Percentiles rank a stretch among this genome's conserved stretches.
phyloP scores from a whole-genome alignment of 2,797 vertebrate species.

The Onychomys arenicola region DNA sequence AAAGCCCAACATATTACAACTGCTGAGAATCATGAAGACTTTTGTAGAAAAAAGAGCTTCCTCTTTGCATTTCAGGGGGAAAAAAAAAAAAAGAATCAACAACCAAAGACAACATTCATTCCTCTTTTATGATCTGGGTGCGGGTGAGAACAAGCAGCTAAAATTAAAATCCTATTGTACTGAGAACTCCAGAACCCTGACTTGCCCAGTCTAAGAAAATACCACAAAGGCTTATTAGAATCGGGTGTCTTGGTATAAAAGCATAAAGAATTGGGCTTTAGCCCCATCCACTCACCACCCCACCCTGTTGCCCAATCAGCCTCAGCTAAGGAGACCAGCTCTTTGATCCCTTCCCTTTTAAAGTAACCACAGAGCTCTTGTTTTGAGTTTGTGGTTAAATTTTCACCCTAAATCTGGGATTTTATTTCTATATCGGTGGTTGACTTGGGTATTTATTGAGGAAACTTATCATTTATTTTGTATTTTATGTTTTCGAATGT shows the following conservation, averaged over 20 bases:
- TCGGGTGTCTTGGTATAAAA: slow-evolving; percentile 67
- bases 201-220: slow-evolving; percentile 71
- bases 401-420: slow-evolving; percentile 46
- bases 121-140: slow-evolving; percentile 42
- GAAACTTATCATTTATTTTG: slow-evolving; percentile 16
- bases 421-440: slow-evolving; percentile 57
- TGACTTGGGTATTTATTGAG: slow-evolving; percentile 9
- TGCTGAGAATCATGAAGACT: slow-evolving; percentile 46
- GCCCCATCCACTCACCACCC: too few relatives aligned
- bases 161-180: slow-evolving; percentile 76
- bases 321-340: slow-evolving; percentile 55
- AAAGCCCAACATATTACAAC: slow-evolving; percentile 22
- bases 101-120: not conserved
- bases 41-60: slow-evolving; percentile 55
- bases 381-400: slow-evolving; percentile 54
- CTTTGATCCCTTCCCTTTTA: slow-evolving; percentile 64
- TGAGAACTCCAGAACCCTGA: slow-evolving; percentile 66
- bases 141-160: slow-evolving; percentile 62
- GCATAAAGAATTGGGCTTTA: slow-evolving; percentile 45
- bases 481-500: slow-evolving; percentile 55
- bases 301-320: not conserved
- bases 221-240: slow-evolving; percentile 70
- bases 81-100: slow-evolving; percentile 11
- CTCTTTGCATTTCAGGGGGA: slow-evolving; percentile 74
- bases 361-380: slow-evolving; percentile 61